phyloP scores from a whole-genome alignment of 2,888 invertebrate genomes.

The Mythimna pallens region DNA sequence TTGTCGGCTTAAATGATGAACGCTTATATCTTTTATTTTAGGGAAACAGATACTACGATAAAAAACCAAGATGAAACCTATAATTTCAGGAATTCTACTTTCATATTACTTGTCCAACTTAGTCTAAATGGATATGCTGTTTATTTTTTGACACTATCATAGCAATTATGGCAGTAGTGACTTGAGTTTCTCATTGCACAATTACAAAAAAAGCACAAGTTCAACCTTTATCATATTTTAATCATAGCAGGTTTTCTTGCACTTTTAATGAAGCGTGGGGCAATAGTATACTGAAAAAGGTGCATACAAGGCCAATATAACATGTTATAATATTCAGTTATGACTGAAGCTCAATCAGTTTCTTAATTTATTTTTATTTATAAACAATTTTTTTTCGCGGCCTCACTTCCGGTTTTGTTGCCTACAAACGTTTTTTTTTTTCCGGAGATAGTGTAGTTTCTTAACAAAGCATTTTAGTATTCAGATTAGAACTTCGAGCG shows the following conservation, averaged over 20 bases:
- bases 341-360: background rate
- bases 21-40: too few relatives aligned
- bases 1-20: too few relatives aligned
- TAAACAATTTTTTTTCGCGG: background rate
- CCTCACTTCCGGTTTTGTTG: background rate
- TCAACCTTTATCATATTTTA: constrained; percentile 34
- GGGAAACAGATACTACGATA: too few relatives aligned
- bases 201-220: constrained; percentile 30
- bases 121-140: constrained; percentile 18
- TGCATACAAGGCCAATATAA: constrained; percentile 18
- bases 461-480: too few relatives aligned
- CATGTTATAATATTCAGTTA: background rate
- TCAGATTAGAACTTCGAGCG: too few relatives aligned
- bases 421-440: background rate
- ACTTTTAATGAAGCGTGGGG: constrained; percentile 30
- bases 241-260: constrained; percentile 32
- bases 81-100: too few relatives aligned
- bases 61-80: too few relatives aligned
- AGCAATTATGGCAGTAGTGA: constrained; percentile 15
- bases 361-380: background rate
- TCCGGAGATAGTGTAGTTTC: too few relatives aligned
- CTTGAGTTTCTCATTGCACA: constrained; percentile 30
- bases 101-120: too few relatives aligned
- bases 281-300: constrained; percentile 35
- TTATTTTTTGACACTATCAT: background rate